Evolutionary conservation across 1,140 invertebrate genomes (phyloP), one percentile per base, ranked within the genome.

Genomic region (Penaeus vannamei): DNA sequence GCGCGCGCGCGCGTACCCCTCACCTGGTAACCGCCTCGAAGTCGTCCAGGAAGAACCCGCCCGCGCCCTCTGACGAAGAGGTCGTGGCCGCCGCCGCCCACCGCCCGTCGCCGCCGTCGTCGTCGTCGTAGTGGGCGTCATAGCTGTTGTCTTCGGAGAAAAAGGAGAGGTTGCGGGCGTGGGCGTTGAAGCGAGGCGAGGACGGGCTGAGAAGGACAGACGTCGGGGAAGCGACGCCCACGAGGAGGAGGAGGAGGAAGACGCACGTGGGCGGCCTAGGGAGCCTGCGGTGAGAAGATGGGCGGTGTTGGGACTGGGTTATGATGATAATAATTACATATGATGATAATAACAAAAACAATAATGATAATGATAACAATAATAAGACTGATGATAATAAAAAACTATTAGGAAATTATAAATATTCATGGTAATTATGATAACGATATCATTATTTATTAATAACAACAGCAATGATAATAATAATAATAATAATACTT

Each of bases 11-110:
- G 10, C n/a, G 2, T 2, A n/a, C 26, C 42, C 23, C 83, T 20
- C 36, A 90, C 89, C 89, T 90, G 26, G 89, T 90, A 22, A 87
- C 89, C 23, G 89, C 85, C 69, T 90, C 89, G 23, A 90, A 76
- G 29, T 90, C 89, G 53, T 90, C 89, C 12, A 90, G 89, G 59
- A 87, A 90, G 72, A 90, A 90, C 1, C 89, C 89, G 8, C 81
- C 89, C 19, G 60, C 84, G 0, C 64, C 26, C 53, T 36, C 66
- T 4, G 62, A 88, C 59, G n/a, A 26, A 7, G 29, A 53, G 22
- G 53, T 20, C 46, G 69, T 10, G 60, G 26, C 32, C 32, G 82
- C 32, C 32, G 82, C 32, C n/a, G 81, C 32, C 7, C 59, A 60
- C 46, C 4, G 17, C 29, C 53, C 19, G 10, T 36, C 46, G 83